Evolutionary conservation across 2,113 vertebrate species (phyloP).

Genomic region (Smithornis capensis): DNA sequence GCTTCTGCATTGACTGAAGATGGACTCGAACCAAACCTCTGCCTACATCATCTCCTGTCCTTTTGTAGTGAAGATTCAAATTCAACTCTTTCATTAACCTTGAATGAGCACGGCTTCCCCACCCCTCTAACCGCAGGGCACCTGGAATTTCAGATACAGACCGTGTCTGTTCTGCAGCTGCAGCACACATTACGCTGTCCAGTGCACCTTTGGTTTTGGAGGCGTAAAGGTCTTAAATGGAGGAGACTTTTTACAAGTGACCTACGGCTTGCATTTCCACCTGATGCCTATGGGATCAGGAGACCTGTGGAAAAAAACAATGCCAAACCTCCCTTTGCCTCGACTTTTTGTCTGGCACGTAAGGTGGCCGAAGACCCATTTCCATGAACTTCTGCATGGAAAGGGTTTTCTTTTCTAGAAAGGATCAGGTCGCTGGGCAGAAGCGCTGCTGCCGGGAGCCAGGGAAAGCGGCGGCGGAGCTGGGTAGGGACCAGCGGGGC

Average conservation of each 20-base stretch:
- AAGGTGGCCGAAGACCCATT: neutral
- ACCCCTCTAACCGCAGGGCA: neutral
- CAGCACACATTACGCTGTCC: neutral
- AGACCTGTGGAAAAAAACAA: neutral
- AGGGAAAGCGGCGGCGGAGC: neutral
- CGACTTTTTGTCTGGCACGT: neutral
- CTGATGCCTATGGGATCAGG: neutral
- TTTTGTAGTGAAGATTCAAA: neutral
- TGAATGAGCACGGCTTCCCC: neutral
- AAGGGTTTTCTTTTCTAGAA: neutral
- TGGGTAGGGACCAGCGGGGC: too few relatives aligned
- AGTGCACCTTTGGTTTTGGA: neutral
- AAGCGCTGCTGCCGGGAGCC: neutral
- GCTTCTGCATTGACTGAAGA: neutral
- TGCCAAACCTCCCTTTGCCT: neutral
- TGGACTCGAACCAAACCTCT: neutral
- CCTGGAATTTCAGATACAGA: neutral
- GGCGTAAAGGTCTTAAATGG: neutral
- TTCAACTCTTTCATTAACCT: neutral
- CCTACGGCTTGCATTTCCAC: neutral
- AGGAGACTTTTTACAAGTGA: neutral
- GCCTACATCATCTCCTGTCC: neutral
- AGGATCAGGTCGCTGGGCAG: neutral
- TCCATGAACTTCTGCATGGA: neutral
- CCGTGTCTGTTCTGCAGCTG: neutral